A percentile compares a stretch with the other conserved stretches of the same genome.
Evolutionary conservation across 2,113 vertebrate genomes (phyloP).

Genomic region (Alouatta palliata): DNA sequence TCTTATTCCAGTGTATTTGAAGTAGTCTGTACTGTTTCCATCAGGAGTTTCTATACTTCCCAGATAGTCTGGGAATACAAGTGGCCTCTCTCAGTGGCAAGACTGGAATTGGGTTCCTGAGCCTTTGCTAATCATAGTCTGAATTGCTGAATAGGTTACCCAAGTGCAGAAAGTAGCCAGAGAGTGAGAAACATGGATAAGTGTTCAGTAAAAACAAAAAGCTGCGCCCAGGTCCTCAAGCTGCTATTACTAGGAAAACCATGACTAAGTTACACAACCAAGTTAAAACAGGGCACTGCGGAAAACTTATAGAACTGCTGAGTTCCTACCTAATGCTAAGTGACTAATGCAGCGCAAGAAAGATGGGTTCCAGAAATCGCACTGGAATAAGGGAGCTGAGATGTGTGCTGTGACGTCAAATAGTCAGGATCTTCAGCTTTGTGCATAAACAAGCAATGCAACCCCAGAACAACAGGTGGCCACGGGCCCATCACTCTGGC

Average conservation of each 20-base stretch:
- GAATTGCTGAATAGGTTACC: background rate
- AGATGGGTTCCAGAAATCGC: background rate
- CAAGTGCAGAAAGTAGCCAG: slow-evolving; percentile 14
- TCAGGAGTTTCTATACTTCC: background rate
- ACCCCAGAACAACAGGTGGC: background rate
- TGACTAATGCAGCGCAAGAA: background rate
- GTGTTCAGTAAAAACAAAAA: slow-evolving; percentile 31
- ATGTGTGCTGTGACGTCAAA: background rate
- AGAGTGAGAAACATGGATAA: slow-evolving; percentile 18
- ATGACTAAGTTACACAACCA: background rate
- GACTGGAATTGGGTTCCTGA: background rate
- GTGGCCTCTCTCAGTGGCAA: background rate
- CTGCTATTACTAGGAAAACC: background rate
- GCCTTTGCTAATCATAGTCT: slow-evolving; percentile 35
- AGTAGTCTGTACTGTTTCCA: background rate
- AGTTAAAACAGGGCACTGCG: background rate
- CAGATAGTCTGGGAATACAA: background rate
- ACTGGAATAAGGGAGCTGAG: background rate
- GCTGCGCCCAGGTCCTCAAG: background rate
- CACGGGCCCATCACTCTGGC: background rate
- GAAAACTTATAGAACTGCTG: background rate
- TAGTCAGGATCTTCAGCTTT: background rate
- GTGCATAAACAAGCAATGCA: background rate
- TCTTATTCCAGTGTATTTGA: background rate
- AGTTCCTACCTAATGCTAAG: background rate